Base-by-base conservation (phyloP, 2,113 vertebrate genomes). In the Eclectus roratus region DNA sequence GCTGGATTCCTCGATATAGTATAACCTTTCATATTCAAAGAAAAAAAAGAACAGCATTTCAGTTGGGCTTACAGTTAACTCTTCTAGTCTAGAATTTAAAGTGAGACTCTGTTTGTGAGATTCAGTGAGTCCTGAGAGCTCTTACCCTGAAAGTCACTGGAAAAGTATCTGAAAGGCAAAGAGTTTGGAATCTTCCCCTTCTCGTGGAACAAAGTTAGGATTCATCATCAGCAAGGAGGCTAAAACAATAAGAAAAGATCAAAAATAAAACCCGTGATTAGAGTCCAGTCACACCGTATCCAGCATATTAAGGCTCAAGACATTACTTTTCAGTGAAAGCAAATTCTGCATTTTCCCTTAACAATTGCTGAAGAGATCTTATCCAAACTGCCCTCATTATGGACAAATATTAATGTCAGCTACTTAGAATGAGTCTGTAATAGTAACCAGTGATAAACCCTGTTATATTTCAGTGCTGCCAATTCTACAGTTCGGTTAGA, bases 31-130 rank as follows among this genome's bases (percentile, higher is more conserved):
- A 41, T 76, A 50, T 52, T 91, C 61, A 76, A 84, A 44, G 43
- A 0, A 3, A 46, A 63, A 74, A 58, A 58, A 70, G 55, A 74
- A 53, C 15, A 74, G 7, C 20, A 55, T 91, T 94, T 95, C 80
- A 72, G 69, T 89, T 83, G 70, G 65, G 56, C 25, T 92, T 91
- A 43, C 19, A 61, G 65, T 81, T 91, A 85, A 56, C 49, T 94
- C 41, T 63, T 89, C 58, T 53, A 64, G 79, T 80, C 85, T 92
- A 85, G 70, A 91, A 80, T 96, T 95, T 89, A 94, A 91, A 94
- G 86, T 65, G 53, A 89, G 14, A 29, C 41, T 63, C 13, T 78
- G 64, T 91, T 84, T 81, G 71, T 71, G 47, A 92, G 69, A 87
- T 87, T 47, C 83, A 71, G 52, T 79, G 91, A 87, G 94, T 91